phyloP scores from a whole-genome alignment of 2,113 vertebrate genomes.

The Colinus virginianus region DNA sequence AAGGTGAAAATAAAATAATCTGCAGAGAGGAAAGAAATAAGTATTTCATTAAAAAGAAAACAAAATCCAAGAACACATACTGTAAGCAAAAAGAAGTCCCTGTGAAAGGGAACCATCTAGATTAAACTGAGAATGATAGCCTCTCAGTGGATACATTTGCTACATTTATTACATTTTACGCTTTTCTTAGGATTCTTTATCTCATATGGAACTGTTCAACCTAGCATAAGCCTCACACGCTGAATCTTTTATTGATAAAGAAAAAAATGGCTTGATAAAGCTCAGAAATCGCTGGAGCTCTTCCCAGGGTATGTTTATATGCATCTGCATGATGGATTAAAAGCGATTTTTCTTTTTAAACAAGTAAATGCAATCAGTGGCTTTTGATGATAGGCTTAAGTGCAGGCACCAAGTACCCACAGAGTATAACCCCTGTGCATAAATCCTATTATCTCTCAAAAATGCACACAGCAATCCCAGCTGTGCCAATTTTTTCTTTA shows the following conservation, averaged over 20 bases:
- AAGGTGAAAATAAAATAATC: background rate
- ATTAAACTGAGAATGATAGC: slow-evolving; percentile 1
- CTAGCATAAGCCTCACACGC: slow-evolving; percentile 34
- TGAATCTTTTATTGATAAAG: slow-evolving; percentile 5
- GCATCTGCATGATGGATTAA: slow-evolving; percentile 57
- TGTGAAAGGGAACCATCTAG: background rate
- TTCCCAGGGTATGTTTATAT: slow-evolving; percentile 69
- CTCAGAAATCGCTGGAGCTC: slow-evolving; percentile 57
- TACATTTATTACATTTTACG: background rate
- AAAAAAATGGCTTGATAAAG: slow-evolving; percentile 28
- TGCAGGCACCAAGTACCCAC: background rate
- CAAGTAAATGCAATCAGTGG: slow-evolving; percentile 62
- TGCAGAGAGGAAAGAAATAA: slow-evolving; percentile 32
- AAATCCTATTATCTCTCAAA: slow-evolving; percentile 7
- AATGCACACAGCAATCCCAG: background rate
- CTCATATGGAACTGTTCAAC: slow-evolving; percentile 55
- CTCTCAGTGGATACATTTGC: background rate
- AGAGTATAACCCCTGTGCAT: background rate
- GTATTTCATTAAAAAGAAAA: background rate
- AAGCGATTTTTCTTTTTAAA: slow-evolving; percentile 69
- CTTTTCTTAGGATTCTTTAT: slow-evolving; percentile 39
- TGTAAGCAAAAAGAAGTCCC: background rate
- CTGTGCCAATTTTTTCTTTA: background rate
- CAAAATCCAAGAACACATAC: background rate
- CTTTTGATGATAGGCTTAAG: slow-evolving; percentile 17